Base-by-base conservation (phyloP, 2,888 invertebrate species). In the Eupelmus urozonus region DNA sequence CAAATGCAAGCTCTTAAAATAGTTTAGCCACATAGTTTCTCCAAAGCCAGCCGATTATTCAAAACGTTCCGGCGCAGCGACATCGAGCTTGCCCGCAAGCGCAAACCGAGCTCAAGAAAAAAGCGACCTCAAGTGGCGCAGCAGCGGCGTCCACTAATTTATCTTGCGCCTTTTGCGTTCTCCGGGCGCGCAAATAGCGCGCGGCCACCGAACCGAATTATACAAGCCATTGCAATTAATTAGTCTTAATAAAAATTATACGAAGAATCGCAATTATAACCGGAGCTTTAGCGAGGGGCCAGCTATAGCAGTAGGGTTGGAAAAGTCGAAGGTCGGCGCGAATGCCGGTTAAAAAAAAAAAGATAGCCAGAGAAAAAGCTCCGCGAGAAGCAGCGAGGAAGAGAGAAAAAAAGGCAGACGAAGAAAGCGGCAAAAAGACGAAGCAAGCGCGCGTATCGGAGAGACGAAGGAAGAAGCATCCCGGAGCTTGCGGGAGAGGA, bases 221-320 rank as follows among this genome's bases (percentile, higher is more conserved):
- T 87, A 85, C 87, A 84, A 84, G 83, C 86, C 85, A 85, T 87
- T 87, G 87, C 88, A 87, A 88, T 89, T 88, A 88, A 89, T 89
- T 88, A 89, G 88, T 85, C 88, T 87, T 87, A 88, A 88, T 87
- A 88, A 88, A 88, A 89, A 88, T 89, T 87, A 88, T 88, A 85
- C 84, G 84, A 86, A 84, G 85, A 86, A 87, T 87, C 80, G 87
- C 83, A 88, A 89, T 89, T 88, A 89, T 84, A 87, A 86, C 81
- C 81, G 84, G 62, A 67, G 69, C 40, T 60, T 57, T 49, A 55
- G 67, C 59, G 9, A 45, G 9, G 5, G 57, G 51, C 55, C 45
- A 66, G n/a, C 53, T 53, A 63, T 45, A 45, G 16, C 4, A 45
- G 45, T 4, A 45, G 59, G 40, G 18, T 11, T 13, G 71, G 62